A percentile compares a stretch with the other conserved stretches of the same genome.
These are phyloP conservation scores for Drosophila mettleri DNA, from an alignment of 2,888 invertebrate genomes.

Conservation along the genomic window DNA sequence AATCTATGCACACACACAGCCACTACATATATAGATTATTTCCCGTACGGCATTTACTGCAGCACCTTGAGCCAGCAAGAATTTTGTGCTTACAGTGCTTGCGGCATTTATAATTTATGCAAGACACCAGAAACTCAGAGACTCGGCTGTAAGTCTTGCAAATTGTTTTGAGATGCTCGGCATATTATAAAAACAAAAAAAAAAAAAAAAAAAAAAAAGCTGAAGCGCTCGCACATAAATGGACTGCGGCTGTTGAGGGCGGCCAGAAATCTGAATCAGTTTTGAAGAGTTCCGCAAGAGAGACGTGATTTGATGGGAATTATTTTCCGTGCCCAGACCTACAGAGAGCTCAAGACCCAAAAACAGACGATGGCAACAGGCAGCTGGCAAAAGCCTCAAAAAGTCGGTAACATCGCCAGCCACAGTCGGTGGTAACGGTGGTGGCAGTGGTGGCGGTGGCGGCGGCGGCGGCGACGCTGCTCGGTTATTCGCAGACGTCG, in stretches of 20 bases:
- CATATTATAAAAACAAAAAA: conserved; percentile 62
- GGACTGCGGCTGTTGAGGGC: conserved; percentile 34
- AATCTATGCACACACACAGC: conserved; percentile 50
- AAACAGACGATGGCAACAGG: conserved; percentile 34
- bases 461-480: not conserved
- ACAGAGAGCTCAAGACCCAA: conserved; percentile 1
- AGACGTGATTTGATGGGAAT: conserved; percentile 76
- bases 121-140: conserved; percentile 65
- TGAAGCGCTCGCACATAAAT: conserved; percentile 37
- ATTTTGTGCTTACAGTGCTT: conserved; percentile 55
- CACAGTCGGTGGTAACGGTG: not conserved
- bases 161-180: conserved; percentile 76
- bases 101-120: conserved; percentile 76
- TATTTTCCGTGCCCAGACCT: conserved; percentile 58
- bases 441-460: not conserved
- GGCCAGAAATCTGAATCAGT: conserved; percentile 65
- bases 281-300: conserved; percentile 75
- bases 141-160: conserved; percentile 68
- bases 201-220: too few species aligned
- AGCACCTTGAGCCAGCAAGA: conserved; percentile 7
- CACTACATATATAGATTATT: not conserved
- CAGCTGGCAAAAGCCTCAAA: conserved; percentile 46
- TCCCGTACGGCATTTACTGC: conserved; percentile 14
- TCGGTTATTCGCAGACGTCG: conserved; percentile 24
- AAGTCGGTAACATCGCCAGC: conserved; percentile 36